Base-by-base conservation (phyloP, 1,140 invertebrate species). In the Macrosteles quadrilineatus region DNA sequence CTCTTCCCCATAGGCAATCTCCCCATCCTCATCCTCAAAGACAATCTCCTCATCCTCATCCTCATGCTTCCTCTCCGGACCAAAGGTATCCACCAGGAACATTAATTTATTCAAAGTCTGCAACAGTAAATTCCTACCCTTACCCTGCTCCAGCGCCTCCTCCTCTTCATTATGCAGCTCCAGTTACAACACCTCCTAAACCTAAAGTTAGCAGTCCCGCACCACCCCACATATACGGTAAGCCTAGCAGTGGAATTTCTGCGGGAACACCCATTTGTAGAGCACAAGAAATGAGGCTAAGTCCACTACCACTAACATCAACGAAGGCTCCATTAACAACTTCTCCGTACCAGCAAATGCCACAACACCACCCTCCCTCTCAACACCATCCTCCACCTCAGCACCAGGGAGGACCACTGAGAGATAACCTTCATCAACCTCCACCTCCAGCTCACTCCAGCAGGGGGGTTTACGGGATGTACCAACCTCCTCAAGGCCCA, bases 201-300 rank as follows among this genome's bases (percentile, higher is more conserved):
- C 87, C 89, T 1, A 91, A 91, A 82, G 90, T 92, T 12, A 90
- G 87, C 73, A 91, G 89, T 77, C 91, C 91, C 2, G 89, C 90
- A 62, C 89, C 90, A n/a, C 88, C 87, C 45, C 89, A 93, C 72
- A 88, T 92, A 67, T 91, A 91, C 76, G 87, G 89, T 2, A 91
- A 90, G 78, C 88, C 89, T 6, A 85, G 84, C 71, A 85, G 86
- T 75, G 82, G 87, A 59, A 84, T 87, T 74, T 83, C 87, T 79
- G 78, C 85, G 73, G 83, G 89, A 73, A 84, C 88, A 71, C 84
- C 87, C 70, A 80, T 88, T 67, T 83, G 85, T 78, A 77, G 87
- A 72, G 78, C 81, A 29, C 82, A 82, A 50, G 83, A 85, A 30
- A 73, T 75, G 12, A 72, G 78, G 0, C 77, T 79, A 27, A 74